phyloP scores from a whole-genome alignment of 2,888 invertebrate species.

The Tubulanus polymorphus region DNA sequence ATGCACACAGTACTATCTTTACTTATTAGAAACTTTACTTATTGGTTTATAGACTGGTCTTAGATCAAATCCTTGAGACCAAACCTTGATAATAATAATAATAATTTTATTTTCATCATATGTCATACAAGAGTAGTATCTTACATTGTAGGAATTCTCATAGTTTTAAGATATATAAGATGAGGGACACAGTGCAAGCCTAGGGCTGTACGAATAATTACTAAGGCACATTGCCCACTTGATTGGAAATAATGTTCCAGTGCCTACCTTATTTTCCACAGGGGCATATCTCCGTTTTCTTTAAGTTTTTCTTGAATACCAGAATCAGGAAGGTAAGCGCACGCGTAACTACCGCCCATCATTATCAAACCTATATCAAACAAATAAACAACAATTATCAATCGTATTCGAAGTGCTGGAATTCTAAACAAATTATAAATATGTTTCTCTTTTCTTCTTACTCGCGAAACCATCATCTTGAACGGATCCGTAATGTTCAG shows the following conservation, averaged over 20 bases:
- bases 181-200: too few species aligned
- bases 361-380: slow-evolving; percentile 50
- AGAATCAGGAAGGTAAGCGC: slow-evolving; percentile 55
- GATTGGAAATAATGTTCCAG: too few species aligned
- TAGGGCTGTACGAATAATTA: background rate
- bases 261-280: slow-evolving; percentile 54
- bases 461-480: slow-evolving; percentile 55
- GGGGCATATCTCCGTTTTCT: slow-evolving; percentile 48
- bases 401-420: background rate
- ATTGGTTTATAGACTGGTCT: too few species aligned
- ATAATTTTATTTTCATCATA: too few species aligned
- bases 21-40: too few species aligned
- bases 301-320: slow-evolving; percentile 54
- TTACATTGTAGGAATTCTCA: too few species aligned
- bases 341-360: slow-evolving; percentile 55
- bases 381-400: background rate
- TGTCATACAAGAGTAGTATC: too few species aligned
- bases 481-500: slow-evolving; percentile 52
- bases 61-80: too few species aligned
- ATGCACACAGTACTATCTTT: too few species aligned
- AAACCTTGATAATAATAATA: too few species aligned
- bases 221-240: too few species aligned
- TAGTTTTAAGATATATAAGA: background rate
- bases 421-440: background rate
- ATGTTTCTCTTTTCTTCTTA: slow-evolving; percentile 26